Evolutionary conservation across 2,888 invertebrate species (phyloP).

Genomic region (Dendrolimus houi): DNA sequence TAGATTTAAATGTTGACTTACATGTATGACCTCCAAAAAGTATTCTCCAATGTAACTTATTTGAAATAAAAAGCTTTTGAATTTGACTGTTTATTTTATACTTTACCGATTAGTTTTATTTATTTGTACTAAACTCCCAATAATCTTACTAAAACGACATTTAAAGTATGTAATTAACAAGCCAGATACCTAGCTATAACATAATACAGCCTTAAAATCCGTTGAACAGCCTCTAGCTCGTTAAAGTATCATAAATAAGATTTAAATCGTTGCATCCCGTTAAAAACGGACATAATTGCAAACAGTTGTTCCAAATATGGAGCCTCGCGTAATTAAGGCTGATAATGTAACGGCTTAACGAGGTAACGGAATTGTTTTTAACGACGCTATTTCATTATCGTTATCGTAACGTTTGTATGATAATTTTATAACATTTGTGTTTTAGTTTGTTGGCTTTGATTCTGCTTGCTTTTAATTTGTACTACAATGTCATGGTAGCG

Average conservation of each 20-base stretch:
- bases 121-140: no score
- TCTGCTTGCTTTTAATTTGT: no score
- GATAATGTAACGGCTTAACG: slow-evolving; percentile 8
- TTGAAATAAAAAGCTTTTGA: no score
- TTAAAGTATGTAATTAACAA: no score
- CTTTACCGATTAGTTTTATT: no score
- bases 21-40: no score
- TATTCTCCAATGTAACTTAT: no score
- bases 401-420: background rate
- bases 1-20: no score
- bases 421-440: background rate
- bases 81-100: no score
- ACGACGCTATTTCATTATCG: background rate
- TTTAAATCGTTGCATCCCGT: slow-evolving; percentile 24
- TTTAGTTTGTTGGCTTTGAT: background rate
- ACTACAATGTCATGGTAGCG: no score
- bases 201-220: slow-evolving; percentile 8
- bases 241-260: slow-evolving; percentile 25
- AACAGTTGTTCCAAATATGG: slow-evolving; percentile 13
- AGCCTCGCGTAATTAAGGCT: slow-evolving; percentile 15
- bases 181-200: no score
- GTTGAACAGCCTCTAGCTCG: slow-evolving; percentile 15
- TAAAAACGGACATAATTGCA: slow-evolving; percentile 20
- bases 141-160: no score
- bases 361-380: slow-evolving; percentile 4